Evolutionary conservation across 2,888 invertebrate species (phyloP).

Genomic region (Leptinotarsa tumamoca): DNA sequence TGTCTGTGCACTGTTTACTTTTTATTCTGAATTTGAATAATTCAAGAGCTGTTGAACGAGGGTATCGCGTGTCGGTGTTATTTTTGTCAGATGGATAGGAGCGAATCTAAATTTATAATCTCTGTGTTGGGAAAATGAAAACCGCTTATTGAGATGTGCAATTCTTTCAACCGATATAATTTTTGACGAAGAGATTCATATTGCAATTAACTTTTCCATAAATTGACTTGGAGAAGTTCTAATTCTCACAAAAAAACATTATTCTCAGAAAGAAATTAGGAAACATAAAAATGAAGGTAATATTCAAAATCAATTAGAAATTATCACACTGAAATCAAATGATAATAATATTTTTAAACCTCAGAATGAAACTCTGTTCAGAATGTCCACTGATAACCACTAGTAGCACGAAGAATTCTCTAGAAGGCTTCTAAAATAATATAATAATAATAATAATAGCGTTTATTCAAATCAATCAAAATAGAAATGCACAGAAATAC

Average conservation of each 20-base stretch:
- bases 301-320: too few species aligned
- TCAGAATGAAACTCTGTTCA: too few species aligned
- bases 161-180: background rate
- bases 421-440: too few species aligned
- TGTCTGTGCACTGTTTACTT: conserved; percentile 19
- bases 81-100: conserved; percentile 21
- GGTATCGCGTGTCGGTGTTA: conserved; percentile 27
- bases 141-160: conserved; percentile 16
- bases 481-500: too few species aligned
- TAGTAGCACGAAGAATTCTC: too few species aligned
- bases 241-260: background rate
- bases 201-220: conserved; percentile 5
- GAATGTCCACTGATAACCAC: too few species aligned
- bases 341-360: too few species aligned
- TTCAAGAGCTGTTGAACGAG: conserved; percentile 19
- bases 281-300: too few species aligned
- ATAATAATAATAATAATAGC: too few species aligned
- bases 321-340: too few species aligned
- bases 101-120: conserved; percentile 25
- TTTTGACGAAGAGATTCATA: background rate
- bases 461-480: too few species aligned
- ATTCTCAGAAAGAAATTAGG: too few species aligned
- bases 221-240: background rate
- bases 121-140: background rate
- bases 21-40: conserved; percentile 28